phyloP scores from a whole-genome alignment of 2,113 vertebrate species.

The Datnioides undecimradiatus region DNA sequence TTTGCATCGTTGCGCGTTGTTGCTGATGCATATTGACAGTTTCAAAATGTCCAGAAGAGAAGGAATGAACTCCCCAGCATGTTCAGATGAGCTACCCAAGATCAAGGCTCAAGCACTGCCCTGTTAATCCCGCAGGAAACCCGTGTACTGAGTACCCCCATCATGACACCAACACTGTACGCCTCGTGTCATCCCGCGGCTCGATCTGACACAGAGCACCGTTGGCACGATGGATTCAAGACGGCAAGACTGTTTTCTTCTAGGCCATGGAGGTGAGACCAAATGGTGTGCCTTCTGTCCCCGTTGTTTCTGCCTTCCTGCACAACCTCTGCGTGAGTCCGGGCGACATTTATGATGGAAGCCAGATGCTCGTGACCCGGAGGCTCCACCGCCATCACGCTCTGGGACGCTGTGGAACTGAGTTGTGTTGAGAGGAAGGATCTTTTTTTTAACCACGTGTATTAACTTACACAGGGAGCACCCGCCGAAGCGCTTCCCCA shows the following conservation, averaged over 20 bases:
- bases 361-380: slow-evolving; percentile 51
- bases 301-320: slow-evolving; percentile 47
- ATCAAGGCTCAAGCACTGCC: background rate
- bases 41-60: slow-evolving; percentile 15
- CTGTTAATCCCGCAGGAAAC: background rate
- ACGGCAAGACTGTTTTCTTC: slow-evolving; percentile 5
- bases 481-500: too few relatives aligned
- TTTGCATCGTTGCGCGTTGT: background rate
- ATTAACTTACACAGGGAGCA: too few relatives aligned
- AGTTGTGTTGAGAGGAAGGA: background rate
- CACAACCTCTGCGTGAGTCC: slow-evolving; percentile 31
- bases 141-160: background rate
- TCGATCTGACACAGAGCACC: background rate
- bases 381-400: background rate
- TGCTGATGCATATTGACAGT: slow-evolving; percentile 20
- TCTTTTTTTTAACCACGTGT: background rate
- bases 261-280: slow-evolving; percentile 38
- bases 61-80: background rate
- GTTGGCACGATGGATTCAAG: slow-evolving; percentile 15
- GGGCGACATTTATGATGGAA: slow-evolving; percentile 31
- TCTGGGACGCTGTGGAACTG: background rate
- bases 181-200: background rate
- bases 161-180: background rate
- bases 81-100: background rate
- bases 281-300: slow-evolving; percentile 50